Percentiles rank a stretch among this genome's conserved stretches.
These are phyloP conservation scores for Atlantisia rogersi DNA, from an alignment of 2,113 vertebrate genomes.

Conservation along the genomic window DNA sequence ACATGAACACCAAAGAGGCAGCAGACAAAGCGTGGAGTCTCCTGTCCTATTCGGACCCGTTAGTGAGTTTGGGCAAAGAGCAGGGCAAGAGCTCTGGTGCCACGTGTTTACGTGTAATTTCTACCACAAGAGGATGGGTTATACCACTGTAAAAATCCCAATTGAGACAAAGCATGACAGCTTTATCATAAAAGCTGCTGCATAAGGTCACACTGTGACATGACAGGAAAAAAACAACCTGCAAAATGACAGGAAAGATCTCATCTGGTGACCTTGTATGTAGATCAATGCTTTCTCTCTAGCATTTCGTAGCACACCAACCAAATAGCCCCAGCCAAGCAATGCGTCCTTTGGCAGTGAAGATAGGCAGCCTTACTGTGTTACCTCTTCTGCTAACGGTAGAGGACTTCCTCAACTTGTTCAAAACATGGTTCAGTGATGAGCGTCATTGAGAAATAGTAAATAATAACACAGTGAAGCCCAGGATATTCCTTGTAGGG, in stretches of 20 bases:
- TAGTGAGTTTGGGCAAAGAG: not conserved
- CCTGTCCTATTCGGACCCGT: not conserved
- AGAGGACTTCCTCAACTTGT: not conserved
- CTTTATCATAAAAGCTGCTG: not conserved
- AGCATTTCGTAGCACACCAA: not conserved
- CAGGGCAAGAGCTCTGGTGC: not conserved
- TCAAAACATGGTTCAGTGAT: not conserved
- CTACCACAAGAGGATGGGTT: not conserved
- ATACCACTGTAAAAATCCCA: not conserved
- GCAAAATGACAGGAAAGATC: not conserved
- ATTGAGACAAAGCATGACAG: not conserved
- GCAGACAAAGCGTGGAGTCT: not conserved
- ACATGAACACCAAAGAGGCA: not conserved
- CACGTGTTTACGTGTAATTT: not conserved
- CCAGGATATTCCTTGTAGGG: not conserved
- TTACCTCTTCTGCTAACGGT: not conserved
- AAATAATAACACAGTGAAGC: not conserved
- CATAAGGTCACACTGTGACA: not conserved
- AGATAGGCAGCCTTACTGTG: not conserved
- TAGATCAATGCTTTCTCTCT: not conserved
- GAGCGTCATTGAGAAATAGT: not conserved
- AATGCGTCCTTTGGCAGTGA: not conserved
- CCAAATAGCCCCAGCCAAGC: not conserved
- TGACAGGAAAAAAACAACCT: not conserved
- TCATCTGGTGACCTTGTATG: not conserved